Percentiles rank a stretch among this genome's conserved stretches.
phyloP scores from a whole-genome alignment of 2,888 invertebrate genomes.

The Dinocampus coccinellae region DNA sequence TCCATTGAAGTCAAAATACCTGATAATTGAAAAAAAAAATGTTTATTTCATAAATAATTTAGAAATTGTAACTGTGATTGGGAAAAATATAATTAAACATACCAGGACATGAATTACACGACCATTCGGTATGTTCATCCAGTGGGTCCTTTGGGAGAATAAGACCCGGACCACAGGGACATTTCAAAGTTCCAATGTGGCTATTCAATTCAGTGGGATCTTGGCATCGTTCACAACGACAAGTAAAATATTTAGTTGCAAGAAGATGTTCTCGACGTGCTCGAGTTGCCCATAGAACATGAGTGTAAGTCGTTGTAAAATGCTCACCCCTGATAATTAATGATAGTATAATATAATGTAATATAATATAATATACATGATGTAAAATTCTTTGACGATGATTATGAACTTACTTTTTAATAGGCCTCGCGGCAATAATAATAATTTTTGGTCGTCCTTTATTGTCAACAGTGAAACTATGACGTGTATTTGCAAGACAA shows the following conservation, averaged over 20 bases:
- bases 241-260: conserved; percentile 84
- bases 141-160: conserved; percentile 81
- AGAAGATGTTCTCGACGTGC: conserved; percentile 82
- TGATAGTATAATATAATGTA: not conserved
- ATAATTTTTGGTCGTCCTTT: conserved; percentile 76
- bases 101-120: conserved; percentile 79
- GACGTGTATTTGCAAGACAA: conserved; percentile 84
- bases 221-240: conserved; percentile 79
- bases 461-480: conserved; percentile 76
- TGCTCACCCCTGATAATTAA: conserved; percentile 74
- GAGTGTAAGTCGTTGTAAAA: conserved; percentile 87
- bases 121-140: conserved; percentile 81
- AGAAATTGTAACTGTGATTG: not conserved
- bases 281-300: conserved; percentile 89
- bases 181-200: conserved; percentile 79
- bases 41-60: not conserved
- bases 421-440: conserved; percentile 77
- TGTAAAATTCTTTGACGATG: not conserved
- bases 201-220: conserved; percentile 88
- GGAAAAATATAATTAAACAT: not conserved
- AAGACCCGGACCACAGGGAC: conserved; percentile 76
- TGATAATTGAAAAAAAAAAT: not conserved
- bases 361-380: not conserved
- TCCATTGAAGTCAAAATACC: conserved; percentile 75
- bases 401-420: conserved; percentile 72